Evolutionary conservation across 2,888 invertebrate species (phyloP).

Genomic region (Euclidia mi): DNA sequence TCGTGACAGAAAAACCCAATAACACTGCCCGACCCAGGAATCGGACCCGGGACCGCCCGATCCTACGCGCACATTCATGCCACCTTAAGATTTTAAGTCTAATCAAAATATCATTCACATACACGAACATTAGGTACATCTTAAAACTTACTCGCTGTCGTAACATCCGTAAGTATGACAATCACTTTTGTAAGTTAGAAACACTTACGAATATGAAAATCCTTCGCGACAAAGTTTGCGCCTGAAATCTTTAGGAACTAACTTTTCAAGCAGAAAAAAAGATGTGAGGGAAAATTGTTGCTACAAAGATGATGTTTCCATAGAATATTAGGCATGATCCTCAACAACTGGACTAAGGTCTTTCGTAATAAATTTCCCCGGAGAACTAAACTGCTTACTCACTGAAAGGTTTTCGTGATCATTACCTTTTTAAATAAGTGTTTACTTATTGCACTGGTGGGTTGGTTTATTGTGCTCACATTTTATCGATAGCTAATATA

Average conservation of each 20-base stretch:
- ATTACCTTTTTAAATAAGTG: constrained; percentile 14
- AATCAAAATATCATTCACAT: too few species aligned
- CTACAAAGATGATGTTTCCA: too few species aligned
- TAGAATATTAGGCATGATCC: too few species aligned
- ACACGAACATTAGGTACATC: too few species aligned
- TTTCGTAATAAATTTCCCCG: constrained; percentile 36
- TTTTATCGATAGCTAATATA: constrained; percentile 6
- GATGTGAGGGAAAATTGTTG: too few species aligned
- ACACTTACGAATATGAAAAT: neutral
- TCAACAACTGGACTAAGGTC: constrained; percentile 16
- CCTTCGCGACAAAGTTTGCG: neutral
- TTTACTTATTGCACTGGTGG: constrained; percentile 2
- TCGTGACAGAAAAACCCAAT: too few species aligned
- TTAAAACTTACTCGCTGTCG: too few species aligned
- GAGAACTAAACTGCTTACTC: constrained; percentile 27
- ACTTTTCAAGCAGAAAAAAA: too few species aligned
- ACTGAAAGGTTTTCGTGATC: constrained; percentile 19
- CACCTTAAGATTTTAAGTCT: too few species aligned
- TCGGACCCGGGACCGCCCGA: too few species aligned
- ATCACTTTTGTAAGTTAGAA: neutral
- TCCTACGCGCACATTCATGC: too few species aligned
- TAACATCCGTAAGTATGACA: neutral
- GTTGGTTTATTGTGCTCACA: neutral
- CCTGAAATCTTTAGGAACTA: neutral
- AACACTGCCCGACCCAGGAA: too few species aligned